Base-by-base conservation (phyloP, 2,888 invertebrate species). In the Prosopocoilus inquinatus region DNA sequence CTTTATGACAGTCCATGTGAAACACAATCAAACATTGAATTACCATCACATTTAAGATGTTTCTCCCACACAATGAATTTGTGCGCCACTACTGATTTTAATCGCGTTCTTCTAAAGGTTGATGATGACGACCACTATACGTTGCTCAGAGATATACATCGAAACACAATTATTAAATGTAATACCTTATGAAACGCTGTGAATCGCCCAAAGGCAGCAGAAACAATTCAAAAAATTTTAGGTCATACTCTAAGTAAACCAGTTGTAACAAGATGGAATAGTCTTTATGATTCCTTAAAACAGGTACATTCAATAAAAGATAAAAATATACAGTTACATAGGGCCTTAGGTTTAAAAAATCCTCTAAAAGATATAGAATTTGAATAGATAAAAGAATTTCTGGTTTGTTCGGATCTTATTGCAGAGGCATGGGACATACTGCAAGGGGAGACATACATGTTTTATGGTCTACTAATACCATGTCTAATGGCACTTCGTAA, bases 401-500 rank as follows among this genome's bases (percentile, higher is more conserved):
- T 49, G 2, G 2, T 1, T 5, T 36, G 38, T 9, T 11, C 39
- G 7, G 11, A 2, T 11, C 39, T 39, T 7, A n/a, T 49, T 9
- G 7, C 49, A 7, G 39, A 12, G 7, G 39, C 39, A 2, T 5
- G 38, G n/a, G 20, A 49, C 28, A 39, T 49, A 36, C 4, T 49
- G 36, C 41, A 41, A 15, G 11, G 41, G 1, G 50, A 41, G 13
- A 50, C 3, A 9, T n/a, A 12, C 49, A n/a, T 32, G 32, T 49
- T 11, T 38, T 49, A 49, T 20, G 39, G 49, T 20, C 11, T 38
- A 8, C 9, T 49, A n/a, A 1, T 49, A 12, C 49, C 49, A 49
- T 12, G 38, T 11, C 13, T 49, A 28, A 5, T 49, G 7, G 39
- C 49, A 4, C 20, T 49, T 12, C 7, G 16, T 13, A 36, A 34